Evolutionary conservation across 1,140 invertebrate species (phyloP).

Genomic region (Rhynchophorus ferrugineus): DNA sequence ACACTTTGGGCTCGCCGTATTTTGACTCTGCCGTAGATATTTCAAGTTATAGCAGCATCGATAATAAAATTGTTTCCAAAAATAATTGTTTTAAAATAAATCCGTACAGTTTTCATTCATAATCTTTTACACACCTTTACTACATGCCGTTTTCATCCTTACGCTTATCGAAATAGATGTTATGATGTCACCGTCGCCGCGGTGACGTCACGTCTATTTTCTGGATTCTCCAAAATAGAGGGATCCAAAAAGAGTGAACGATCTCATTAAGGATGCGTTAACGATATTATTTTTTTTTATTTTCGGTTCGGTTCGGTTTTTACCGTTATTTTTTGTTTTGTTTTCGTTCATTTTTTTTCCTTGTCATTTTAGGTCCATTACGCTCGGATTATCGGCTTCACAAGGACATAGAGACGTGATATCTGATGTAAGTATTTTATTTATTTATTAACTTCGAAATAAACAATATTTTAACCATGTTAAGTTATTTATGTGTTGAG

Average conservation of each 20-base stretch:
- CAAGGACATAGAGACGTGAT: too few relatives aligned
- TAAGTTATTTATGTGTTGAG: too few relatives aligned
- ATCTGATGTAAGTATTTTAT: too few relatives aligned
- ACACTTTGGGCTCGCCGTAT: too few relatives aligned
- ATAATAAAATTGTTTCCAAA: slow-evolving; percentile 24
- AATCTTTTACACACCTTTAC: slow-evolving; percentile 20
- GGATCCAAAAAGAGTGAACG: neutral
- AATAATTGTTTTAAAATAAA: slow-evolving; percentile 26
- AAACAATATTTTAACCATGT: too few relatives aligned
- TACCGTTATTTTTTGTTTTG: too few relatives aligned
- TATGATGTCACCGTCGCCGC: neutral
- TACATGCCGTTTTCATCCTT: slow-evolving; percentile 13
- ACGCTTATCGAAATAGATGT: slow-evolving; percentile 12
- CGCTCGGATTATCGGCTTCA: neutral
- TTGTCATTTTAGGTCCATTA: slow-evolving; percentile 12
- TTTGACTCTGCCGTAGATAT: slow-evolving; percentile 16
- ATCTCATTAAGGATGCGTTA: neutral
- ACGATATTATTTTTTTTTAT: neutral
- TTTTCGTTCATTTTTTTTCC: neutral
- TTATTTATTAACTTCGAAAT: too few relatives aligned
- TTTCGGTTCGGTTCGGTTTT: neutral
- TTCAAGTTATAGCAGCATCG: slow-evolving; percentile 22
- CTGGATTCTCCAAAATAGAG: neutral
- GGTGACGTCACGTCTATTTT: slow-evolving; percentile 3
- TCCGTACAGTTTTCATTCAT: slow-evolving; percentile 23